These are phyloP conservation scores for Tyria jacobaeae DNA, from an alignment of 2,888 invertebrate species.

Conservation along the genomic window DNA sequence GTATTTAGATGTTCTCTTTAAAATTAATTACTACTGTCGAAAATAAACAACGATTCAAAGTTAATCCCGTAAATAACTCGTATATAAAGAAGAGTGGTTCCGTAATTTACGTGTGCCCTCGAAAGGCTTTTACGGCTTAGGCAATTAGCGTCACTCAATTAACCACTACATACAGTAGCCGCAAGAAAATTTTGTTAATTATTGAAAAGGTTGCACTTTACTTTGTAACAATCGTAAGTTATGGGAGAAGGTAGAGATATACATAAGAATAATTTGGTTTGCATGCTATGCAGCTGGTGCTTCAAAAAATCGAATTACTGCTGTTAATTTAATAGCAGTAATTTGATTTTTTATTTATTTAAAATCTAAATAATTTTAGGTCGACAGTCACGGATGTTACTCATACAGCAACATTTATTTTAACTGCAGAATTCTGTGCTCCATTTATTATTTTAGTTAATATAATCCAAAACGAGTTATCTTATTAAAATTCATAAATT, in stretches of 20 bases:
- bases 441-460: background rate
- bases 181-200: slow-evolving; percentile 83
- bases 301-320: no score
- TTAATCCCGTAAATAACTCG: slow-evolving; percentile 64
- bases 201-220: slow-evolving; percentile 85
- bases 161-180: slow-evolving; percentile 72
- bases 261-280: background rate
- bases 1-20: slow-evolving; percentile 22
- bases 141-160: slow-evolving; percentile 86
- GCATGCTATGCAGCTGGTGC: background rate
- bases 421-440: background rate
- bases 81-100: slow-evolving; percentile 73
- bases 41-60: slow-evolving; percentile 61
- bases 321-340: no score
- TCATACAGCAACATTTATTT: no score
- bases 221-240: slow-evolving; percentile 51
- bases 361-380: no score
- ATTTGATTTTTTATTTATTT: background rate
- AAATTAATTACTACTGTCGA: slow-evolving; percentile 49
- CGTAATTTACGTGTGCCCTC: slow-evolving; percentile 68
- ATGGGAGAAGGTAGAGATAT: slow-evolving; percentile 28
- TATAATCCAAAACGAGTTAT: background rate
- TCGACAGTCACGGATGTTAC: no score
- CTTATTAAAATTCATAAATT: background rate
- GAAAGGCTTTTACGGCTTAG: slow-evolving; percentile 81